Base-by-base conservation (phyloP, 2,797 vertebrate genomes). In the Anguilla anguilla region DNA sequence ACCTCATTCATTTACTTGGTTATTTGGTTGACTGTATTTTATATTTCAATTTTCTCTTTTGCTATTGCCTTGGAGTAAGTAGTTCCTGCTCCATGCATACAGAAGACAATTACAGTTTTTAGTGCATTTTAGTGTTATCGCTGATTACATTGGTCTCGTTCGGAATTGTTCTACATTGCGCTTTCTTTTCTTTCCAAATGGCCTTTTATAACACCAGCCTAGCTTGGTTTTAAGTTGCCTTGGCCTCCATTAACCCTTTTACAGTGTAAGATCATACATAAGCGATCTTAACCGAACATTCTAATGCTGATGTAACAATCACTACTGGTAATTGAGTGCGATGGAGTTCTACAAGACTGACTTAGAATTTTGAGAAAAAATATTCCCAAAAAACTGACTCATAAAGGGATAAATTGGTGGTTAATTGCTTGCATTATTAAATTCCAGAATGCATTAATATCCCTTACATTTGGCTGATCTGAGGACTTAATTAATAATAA, bases 371-470 rank as follows among this genome's bases (percentile, higher is more conserved):
- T 46, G 43, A 46, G 43, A 46, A 46, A 46, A 5, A 46, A 46
- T 46, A 46, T 46, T 46, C 2, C 43, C 5, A 46, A 46, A 46
- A 46, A 46, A 46, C 43, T 5, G 43, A 46, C 43, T 46, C 43
- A 46, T 46, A 46, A 46, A 46, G 43, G 43, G 43, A 46, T 46
- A 92, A 89, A 91, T 79, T 91, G 92, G 92, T 90, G 93, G 90
- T 88, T 92, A 89, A 91, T 83, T 91, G 11, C 89, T 88, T 92
- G 88, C 93, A 91, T 93, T 93, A 94, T 91, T 94, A 94, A 91
- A 91, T 87, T 88, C 90, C 88, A 90, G 84, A 88, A 90, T 91
- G 87, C 92, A 93, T 94, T 93, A 93, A 92, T 94, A 92, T 88
- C 59, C 69, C 87, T 72, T 0, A 46, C 31, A 10, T 93, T 93